Evolutionary conservation across 2,113 vertebrate species (phyloP), one percentile per base, ranked within the genome.

Genomic region (Pachypanchax playfairii): DNA sequence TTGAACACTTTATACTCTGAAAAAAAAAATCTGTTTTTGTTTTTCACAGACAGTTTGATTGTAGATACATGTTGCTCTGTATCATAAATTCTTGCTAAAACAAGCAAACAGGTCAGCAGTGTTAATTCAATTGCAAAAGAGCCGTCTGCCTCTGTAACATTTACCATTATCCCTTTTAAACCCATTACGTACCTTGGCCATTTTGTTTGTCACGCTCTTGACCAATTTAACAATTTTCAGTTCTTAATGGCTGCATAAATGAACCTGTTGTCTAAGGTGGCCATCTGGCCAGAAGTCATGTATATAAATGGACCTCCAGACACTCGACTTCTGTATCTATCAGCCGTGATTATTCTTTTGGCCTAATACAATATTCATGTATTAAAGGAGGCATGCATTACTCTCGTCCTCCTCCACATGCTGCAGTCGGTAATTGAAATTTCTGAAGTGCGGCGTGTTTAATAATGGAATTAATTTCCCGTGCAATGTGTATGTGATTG

Each of bases 391-490:
- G 75, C 73, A 48, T 73, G 74, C 79, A 74, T 87, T 74, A 72
- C 70, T 72, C 79, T 87, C 48, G 60, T 73, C 78, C 81, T 69
- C 76, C 74, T 86, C 72, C 75, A 82, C 76, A 52, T 55, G 77
- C 81, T 76, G 86, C 81, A 56, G 48, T 82, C 51, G 57, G 88
- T 92, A 90, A 92, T 91, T 92, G 88, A 92, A 90, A 91, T 90
- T 90, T 91, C 85, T 92, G 88, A 89, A 91, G 89, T 93, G 91
- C 84, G 59, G 84, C 89, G 72, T 93, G 91, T 91, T 89, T 89
- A 91, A 91, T 92, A 92, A 93, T 90, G 88, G 90, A 90, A 90
- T 91, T 92, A 89, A 93, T 93, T 92, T 92, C 80, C 90, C 86
- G 76, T 92, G 90, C 80, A 91, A 87, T 90, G 84, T 82, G 82